phyloP scores from a whole-genome alignment of 2,797 vertebrate genomes.

The Coluber constrictor region DNA sequence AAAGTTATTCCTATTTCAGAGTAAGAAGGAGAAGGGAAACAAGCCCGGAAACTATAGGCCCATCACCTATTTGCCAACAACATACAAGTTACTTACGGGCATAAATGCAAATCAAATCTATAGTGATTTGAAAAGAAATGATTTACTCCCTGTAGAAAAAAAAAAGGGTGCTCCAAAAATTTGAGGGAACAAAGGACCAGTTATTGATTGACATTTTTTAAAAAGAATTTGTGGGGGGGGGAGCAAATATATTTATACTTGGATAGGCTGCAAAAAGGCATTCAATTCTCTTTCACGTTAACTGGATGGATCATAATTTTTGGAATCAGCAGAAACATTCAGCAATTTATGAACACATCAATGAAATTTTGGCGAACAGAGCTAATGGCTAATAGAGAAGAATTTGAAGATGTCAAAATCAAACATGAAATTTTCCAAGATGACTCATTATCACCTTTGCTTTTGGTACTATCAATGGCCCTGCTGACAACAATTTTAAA shows the following conservation, averaged over 20 bases:
- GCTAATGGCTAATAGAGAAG: neutral
- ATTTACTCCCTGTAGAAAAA: neutral
- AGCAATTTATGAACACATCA: neutral
- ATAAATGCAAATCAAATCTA: neutral
- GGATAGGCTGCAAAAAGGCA: neutral
- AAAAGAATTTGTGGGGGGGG: neutral
- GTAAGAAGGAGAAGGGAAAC: neutral
- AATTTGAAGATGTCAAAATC: neutral
- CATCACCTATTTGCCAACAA: neutral
- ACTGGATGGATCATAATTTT: neutral
- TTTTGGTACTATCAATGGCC: neutral
- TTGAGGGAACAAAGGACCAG: neutral
- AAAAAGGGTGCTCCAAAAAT: neutral
- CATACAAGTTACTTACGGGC: neutral
- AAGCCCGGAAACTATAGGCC: neutral
- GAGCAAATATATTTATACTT: no score
- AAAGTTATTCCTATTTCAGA: neutral
- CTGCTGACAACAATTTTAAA: neutral
- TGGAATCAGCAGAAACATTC: neutral
- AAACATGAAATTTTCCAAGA: neutral
- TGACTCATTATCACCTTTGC: neutral
- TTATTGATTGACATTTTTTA: neutral
- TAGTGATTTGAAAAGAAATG: neutral
- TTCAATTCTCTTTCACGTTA: neutral
- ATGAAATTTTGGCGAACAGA: neutral